Evolutionary conservation across 2,113 vertebrate genomes (phyloP), one percentile per base, ranked within the genome.

Genomic region (Neomonachus schauinslandi): DNA sequence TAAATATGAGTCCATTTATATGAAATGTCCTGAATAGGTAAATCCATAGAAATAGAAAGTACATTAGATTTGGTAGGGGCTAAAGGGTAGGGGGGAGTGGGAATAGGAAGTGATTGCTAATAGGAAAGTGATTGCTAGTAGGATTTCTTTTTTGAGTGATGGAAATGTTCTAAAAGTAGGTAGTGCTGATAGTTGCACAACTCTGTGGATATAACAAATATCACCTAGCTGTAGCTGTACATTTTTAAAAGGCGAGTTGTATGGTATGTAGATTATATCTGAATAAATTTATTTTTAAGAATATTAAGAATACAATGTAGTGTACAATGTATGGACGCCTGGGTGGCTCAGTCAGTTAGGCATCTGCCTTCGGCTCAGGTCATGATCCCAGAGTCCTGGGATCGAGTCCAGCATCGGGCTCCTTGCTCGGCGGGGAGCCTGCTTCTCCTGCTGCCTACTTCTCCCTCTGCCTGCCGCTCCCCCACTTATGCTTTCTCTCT

Each of bases 151-250:
- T 18, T 42, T 3, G 7, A 63, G 53, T 39, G 49, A 49, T 57
- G 19, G 63, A 91, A 91, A 82, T 82, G 59, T 94, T 87, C 76
- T 57, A 67, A 86, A 87, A 67, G 87, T 82, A 33, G 63, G 22
- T n/a, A 69, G 65, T 46, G 13, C 19, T 59, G 4, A 65, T 76
- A 8, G 2, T 36, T 81, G 14, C n/a, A 72, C 46, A 74, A 55
- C 3, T 74, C 65, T 79, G 9, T 74, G 14, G 87, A 59, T 51
- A 82, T 31, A 39, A 31, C 55, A 67, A 91, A 91, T 67, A 69
- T 19, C n/a, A 49, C 26, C 42, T 12, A 81, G 36, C 49, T 57
- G 31, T 57, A 76, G 55, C 67, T 57, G 31, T 57, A 82, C 10
- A 83, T 5, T 90, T n/a, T 69, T 22, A 72, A 95, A 76, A 24